These are phyloP conservation scores for Ectemnius lituratus DNA, from an alignment of 2,888 invertebrate genomes.

Conservation along the genomic window DNA sequence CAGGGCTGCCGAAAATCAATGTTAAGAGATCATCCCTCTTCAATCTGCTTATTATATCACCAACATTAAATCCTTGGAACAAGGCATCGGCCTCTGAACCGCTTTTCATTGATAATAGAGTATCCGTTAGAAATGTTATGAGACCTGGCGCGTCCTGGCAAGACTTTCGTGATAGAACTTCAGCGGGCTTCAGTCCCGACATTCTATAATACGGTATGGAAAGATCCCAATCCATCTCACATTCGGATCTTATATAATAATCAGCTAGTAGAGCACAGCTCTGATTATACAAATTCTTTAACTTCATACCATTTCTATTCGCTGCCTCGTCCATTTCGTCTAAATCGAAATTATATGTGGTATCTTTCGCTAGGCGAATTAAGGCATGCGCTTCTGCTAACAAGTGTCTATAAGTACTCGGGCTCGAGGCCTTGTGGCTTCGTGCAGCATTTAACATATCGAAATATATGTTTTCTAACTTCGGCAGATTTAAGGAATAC, in stretches of 20 bases:
- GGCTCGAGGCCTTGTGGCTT: slow-evolving; percentile 82
- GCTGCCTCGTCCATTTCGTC: slow-evolving; percentile 51
- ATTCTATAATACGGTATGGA: slow-evolving; percentile 81
- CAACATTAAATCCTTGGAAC: slow-evolving; percentile 75
- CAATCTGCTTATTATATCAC: slow-evolving; percentile 68
- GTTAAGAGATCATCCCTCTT: slow-evolving; percentile 77
- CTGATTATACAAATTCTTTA: slow-evolving; percentile 79
- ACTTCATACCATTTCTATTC: slow-evolving; percentile 62
- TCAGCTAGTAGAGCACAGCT: slow-evolving; percentile 81
- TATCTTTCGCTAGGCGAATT: slow-evolving; percentile 79
- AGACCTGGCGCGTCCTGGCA: slow-evolving; percentile 71
- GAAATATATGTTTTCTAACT: slow-evolving; percentile 82
- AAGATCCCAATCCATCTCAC: slow-evolving; percentile 75
- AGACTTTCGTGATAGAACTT: slow-evolving; percentile 77
- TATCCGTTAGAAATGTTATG: slow-evolving; percentile 68
- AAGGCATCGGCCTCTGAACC: slow-evolving; percentile 78
- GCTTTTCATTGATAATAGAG: slow-evolving; percentile 76
- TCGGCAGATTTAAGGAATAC: slow-evolving; percentile 85
- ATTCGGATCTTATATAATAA: slow-evolving; percentile 79
- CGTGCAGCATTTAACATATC: slow-evolving; percentile 86
- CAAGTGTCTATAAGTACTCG: slow-evolving; percentile 85
- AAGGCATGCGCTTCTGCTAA: slow-evolving; percentile 87
- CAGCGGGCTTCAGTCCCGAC: slow-evolving; percentile 79
- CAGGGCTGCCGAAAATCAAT: slow-evolving; percentile 79
- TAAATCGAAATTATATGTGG: slow-evolving; percentile 36